Evolutionary conservation across 2,113 vertebrate species (phyloP).

Genomic region (Haliaeetus leucogaster): DNA sequence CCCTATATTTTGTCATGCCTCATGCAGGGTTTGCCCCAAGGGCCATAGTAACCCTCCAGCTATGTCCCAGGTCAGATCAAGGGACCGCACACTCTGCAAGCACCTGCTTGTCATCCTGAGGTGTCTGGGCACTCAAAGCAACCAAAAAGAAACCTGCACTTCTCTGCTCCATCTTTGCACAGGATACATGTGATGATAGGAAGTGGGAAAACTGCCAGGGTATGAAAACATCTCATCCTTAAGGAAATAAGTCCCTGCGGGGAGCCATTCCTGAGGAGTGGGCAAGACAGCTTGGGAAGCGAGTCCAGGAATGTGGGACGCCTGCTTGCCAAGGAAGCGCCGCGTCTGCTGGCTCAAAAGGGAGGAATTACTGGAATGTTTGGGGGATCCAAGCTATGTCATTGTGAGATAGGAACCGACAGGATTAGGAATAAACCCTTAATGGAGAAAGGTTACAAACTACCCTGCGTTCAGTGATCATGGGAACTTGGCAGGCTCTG

Average conservation of each 20-base stretch:
- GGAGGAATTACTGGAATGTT: conserved; percentile 61
- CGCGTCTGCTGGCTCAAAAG: background rate
- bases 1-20: background rate
- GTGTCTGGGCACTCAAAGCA: background rate
- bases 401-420: conserved; percentile 39
- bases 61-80: background rate
- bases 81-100: background rate
- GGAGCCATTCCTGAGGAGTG: conserved; percentile 57
- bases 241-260: conserved; percentile 54
- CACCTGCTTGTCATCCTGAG: conserved; percentile 1
- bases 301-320: conserved; percentile 32
- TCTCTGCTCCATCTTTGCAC: background rate
- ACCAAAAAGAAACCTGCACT: background rate
- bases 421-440: conserved; percentile 29
- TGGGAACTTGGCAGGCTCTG: conserved; percentile 3
- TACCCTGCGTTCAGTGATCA: background rate
- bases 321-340: conserved; percentile 42
- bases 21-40: background rate
- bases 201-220: conserved; percentile 50
- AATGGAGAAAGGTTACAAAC: conserved; percentile 2
- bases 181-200: conserved; percentile 19
- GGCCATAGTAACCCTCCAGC: background rate
- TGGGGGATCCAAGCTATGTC: conserved; percentile 38
- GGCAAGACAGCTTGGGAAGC: conserved; percentile 54
- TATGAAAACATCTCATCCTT: conserved; percentile 55